These are phyloP conservation scores for Oxytorus armatus DNA, from an alignment of 2,888 invertebrate genomes.

Conservation along the genomic window DNA sequence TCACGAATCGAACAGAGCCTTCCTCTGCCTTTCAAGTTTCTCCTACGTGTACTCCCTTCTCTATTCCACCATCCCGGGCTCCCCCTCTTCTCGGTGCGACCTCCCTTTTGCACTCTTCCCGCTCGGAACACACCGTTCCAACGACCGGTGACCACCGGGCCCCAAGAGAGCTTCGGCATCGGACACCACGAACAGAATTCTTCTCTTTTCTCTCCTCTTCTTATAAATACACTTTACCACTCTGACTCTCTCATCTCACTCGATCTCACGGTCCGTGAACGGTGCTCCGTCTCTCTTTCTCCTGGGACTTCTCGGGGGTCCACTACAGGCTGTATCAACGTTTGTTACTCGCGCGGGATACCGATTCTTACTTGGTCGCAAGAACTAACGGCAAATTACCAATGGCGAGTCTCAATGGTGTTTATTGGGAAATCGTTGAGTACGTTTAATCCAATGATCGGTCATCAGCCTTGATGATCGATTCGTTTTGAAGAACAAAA, in stretches of 20 bases:
- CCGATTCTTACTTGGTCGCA: not conserved
- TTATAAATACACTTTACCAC: slow-evolving; percentile 21
- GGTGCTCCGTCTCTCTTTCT: slow-evolving; percentile 54
- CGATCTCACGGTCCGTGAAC: not conserved
- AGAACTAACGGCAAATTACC: not conserved
- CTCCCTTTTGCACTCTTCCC: slow-evolving; percentile 47
- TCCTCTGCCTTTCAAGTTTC: slow-evolving; percentile 58
- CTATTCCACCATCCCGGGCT: slow-evolving; percentile 34
- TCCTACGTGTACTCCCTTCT: slow-evolving; percentile 25
- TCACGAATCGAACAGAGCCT: slow-evolving; percentile 24
- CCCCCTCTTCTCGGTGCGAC: slow-evolving; percentile 6
- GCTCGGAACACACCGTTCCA: too few relatives aligned
- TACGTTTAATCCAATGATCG: too few relatives aligned
- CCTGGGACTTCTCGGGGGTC: slow-evolving; percentile 10
- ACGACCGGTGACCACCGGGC: slow-evolving; percentile 43
- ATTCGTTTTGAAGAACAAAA: too few relatives aligned
- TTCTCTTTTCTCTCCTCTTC: slow-evolving; percentile 29
- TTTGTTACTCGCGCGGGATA: not conserved
- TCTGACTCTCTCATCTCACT: slow-evolving; percentile 22
- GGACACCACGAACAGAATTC: slow-evolving; percentile 52
- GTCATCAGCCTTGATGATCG: too few relatives aligned
- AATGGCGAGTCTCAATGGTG: too few relatives aligned
- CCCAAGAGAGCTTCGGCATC: slow-evolving; percentile 48
- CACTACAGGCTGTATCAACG: slow-evolving; percentile 44
- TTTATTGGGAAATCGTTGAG: too few relatives aligned